Conservation (phyloP, 2,113 vertebrate genomes). For the Climacteris rufus region DNA sequence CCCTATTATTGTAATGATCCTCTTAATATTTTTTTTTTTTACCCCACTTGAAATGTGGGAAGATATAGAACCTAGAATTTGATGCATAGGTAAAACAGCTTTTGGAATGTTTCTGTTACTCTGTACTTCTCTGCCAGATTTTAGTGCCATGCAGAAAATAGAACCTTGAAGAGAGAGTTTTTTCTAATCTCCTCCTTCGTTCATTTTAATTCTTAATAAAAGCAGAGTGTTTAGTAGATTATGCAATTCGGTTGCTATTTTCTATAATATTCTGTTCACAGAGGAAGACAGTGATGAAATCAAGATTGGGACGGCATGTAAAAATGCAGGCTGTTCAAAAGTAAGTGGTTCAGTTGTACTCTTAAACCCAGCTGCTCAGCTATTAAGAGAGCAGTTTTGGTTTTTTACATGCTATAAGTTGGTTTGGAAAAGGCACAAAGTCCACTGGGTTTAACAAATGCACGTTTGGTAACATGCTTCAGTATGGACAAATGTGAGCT, state of each 20-base stretch:
- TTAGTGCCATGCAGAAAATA: neutral
- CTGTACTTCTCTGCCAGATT: neutral
- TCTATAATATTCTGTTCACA: conserved; percentile 53
- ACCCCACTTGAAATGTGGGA: neutral
- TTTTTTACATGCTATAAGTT: neutral
- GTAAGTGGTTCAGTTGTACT: conserved; percentile 63
- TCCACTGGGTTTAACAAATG: neutral
- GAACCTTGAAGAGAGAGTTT: neutral
- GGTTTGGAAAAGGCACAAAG: neutral
- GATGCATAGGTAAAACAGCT: neutral
- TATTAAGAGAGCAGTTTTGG: neutral
- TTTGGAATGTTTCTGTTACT: neutral
- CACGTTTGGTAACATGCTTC: fast-evolving
- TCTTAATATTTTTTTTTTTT: neutral
- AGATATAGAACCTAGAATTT: neutral
- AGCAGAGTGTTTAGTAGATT: neutral
- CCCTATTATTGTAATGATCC: neutral
- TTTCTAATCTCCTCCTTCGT: neutral
- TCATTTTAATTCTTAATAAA: neutral
- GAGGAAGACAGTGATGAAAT: conserved; percentile 89
- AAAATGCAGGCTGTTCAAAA: conserved; percentile 92
- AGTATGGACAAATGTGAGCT: neutral
- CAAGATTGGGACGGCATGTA: conserved; percentile 90
- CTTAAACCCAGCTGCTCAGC: neutral
- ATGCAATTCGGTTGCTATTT: neutral